These are phyloP conservation scores for Heliocidaris tuberculata DNA, from an alignment of 35 echinoderm and acorn worm species.

Conservation along the genomic window DNA sequence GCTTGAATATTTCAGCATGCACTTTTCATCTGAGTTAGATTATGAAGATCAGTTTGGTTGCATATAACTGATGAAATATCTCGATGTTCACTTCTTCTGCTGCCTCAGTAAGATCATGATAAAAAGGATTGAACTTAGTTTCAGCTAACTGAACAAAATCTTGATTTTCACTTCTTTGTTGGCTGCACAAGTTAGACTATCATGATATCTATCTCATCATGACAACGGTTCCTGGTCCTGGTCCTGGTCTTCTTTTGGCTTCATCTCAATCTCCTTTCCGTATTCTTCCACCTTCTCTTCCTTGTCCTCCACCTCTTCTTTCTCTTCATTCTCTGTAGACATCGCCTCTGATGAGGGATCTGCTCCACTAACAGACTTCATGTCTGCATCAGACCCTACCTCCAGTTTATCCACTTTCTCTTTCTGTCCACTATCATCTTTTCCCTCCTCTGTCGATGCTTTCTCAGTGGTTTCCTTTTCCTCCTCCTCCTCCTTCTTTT, in stretches of 20 bases:
- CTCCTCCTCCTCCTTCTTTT: not conserved
- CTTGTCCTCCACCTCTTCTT: not conserved
- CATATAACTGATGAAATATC: no score
- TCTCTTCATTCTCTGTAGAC: not conserved
- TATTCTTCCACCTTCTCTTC: not conserved
- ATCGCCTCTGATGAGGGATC: not conserved
- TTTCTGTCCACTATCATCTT: not conserved
- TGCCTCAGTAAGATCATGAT: no score
- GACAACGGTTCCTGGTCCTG: not conserved
- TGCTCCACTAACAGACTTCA: not conserved
- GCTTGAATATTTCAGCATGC: no score
- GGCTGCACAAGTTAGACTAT: no score
- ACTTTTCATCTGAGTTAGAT: no score
- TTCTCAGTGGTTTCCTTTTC: not conserved
- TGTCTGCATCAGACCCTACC: not conserved
- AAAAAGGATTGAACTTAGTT: no score
- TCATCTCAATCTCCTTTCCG: conserved; percentile 9
- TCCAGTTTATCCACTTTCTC: not conserved
- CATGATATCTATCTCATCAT: not conserved
- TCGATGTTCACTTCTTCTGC: no score
- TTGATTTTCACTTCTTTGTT: no score
- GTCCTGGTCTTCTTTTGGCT: not conserved
- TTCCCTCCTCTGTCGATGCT: not conserved
- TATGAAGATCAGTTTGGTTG: no score
- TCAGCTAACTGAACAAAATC: no score